Percentiles rank a stretch among this genome's conserved stretches.
Evolutionary conservation across 2,888 invertebrate species (phyloP).

Genomic region (Drepana falcataria): DNA sequence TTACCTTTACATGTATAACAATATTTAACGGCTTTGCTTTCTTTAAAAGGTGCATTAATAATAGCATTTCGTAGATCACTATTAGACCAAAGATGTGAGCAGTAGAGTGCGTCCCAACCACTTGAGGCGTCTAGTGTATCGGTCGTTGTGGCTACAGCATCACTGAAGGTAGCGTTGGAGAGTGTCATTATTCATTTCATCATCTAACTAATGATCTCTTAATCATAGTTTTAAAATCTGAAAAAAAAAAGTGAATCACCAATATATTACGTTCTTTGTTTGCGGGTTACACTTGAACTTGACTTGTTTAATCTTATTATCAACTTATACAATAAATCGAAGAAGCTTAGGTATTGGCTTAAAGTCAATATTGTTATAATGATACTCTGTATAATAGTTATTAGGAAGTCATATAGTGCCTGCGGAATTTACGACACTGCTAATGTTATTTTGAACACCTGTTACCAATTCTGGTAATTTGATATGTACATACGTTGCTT

Average conservation of each 20-base stretch:
- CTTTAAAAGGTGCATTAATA: constrained; percentile 40
- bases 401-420: too few species aligned
- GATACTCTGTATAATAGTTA: too few species aligned
- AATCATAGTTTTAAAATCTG: background rate
- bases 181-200: constrained; percentile 45
- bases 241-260: background rate
- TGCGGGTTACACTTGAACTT: too few species aligned
- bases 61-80: constrained; percentile 53
- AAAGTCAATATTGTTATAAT: too few species aligned
- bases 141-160: constrained; percentile 34
- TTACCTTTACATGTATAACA: constrained; percentile 68
- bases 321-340: too few species aligned
- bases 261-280: too few species aligned
- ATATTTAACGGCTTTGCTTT: constrained; percentile 52
- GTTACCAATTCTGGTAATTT: constrained; percentile 7
- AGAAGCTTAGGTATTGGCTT: too few species aligned
- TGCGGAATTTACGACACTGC: too few species aligned
- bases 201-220: background rate
- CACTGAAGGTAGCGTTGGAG: constrained; percentile 39
- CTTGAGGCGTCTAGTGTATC: constrained; percentile 40
- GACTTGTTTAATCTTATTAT: too few species aligned
- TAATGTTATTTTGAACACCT: too few species aligned
- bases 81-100: constrained; percentile 64
- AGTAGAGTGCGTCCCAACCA: constrained; percentile 60
- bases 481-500: constrained; percentile 22